phyloP scores from a whole-genome alignment of 2,797 vertebrate genomes.

The Amphiprion clarkii region DNA sequence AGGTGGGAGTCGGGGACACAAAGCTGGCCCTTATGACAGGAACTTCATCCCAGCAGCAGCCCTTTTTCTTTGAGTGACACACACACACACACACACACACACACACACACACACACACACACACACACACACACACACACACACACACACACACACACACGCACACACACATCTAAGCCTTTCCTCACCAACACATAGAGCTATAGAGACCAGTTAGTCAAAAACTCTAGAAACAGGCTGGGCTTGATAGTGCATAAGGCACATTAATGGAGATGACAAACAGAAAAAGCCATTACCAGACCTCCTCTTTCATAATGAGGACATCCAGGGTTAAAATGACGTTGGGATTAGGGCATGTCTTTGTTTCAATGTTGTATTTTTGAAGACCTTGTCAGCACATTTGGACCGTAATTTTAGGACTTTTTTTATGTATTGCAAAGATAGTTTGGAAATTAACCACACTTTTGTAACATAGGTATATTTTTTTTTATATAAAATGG shows the following conservation, averaged over 20 bases:
- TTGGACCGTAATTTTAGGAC: not conserved
- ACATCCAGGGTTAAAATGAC: too few species aligned
- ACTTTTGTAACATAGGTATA: too few species aligned
- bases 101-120: constrained; percentile 16
- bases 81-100: constrained; percentile 7
- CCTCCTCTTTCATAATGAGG: not conserved
- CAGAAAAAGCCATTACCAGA: constrained; percentile 56
- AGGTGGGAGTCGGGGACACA: constrained; percentile 34
- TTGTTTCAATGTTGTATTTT: not conserved
- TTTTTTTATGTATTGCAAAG: too few species aligned
- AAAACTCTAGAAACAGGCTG: constrained; percentile 60
- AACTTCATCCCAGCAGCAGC: constrained; percentile 49
- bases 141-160: constrained; percentile 7
- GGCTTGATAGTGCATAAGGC: constrained; percentile 69
- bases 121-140: constrained; percentile 10
- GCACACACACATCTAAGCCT: not conserved
- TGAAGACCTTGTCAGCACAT: not conserved
- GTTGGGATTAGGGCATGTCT: too few species aligned
- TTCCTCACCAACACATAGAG: constrained; percentile 28
- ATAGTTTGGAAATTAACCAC: too few species aligned
- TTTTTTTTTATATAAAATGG: too few species aligned
- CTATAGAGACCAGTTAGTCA: constrained; percentile 55
- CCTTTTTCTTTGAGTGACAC: not conserved
- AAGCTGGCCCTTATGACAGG: constrained; percentile 66
- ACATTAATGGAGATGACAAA: constrained; percentile 71